Conservation (phyloP, 1,140 invertebrate genomes). For the Aphelinus certus region DNA sequence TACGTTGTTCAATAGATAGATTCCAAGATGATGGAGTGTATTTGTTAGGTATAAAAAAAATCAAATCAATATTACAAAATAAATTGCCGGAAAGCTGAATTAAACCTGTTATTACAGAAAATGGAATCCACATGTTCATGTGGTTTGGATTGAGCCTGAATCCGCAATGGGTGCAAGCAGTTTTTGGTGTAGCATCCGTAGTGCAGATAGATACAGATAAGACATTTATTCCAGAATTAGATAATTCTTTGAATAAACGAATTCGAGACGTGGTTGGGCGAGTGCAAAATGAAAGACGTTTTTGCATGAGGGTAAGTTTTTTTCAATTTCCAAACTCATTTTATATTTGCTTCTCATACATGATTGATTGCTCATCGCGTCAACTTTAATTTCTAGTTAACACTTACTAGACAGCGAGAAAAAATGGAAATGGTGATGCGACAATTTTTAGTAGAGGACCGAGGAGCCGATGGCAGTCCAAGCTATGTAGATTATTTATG, state of each 20-base stretch:
- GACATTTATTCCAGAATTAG: conserved; percentile 77
- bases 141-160: conserved; percentile 88
- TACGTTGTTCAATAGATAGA: conserved; percentile 89
- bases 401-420: conserved; percentile 90
- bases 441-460: conserved; percentile 97
- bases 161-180: conserved; percentile 79
- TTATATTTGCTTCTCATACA: too few species aligned
- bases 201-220: conserved; percentile 87
- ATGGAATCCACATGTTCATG: conserved; percentile 94
- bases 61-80: too few species aligned
- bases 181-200: conserved; percentile 87
- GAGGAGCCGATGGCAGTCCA: conserved; percentile 83
- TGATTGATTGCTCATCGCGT: too few species aligned
- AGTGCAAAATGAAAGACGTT: conserved; percentile 76
- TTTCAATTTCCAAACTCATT: background rate
- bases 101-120: conserved; percentile 72
- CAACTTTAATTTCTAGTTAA: conserved; percentile 75
- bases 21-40: conserved; percentile 88
- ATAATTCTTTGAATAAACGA: conserved; percentile 80
- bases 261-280: conserved; percentile 77
- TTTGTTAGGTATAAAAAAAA: conserved; percentile 73
- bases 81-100: too few species aligned
- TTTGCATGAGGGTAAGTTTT: conserved; percentile 84
- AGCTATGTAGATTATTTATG: conserved; percentile 99
- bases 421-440: conserved; percentile 95